phyloP scores from a whole-genome alignment of 2,888 invertebrate genomes.

The Lamellibrachia satsuma region DNA sequence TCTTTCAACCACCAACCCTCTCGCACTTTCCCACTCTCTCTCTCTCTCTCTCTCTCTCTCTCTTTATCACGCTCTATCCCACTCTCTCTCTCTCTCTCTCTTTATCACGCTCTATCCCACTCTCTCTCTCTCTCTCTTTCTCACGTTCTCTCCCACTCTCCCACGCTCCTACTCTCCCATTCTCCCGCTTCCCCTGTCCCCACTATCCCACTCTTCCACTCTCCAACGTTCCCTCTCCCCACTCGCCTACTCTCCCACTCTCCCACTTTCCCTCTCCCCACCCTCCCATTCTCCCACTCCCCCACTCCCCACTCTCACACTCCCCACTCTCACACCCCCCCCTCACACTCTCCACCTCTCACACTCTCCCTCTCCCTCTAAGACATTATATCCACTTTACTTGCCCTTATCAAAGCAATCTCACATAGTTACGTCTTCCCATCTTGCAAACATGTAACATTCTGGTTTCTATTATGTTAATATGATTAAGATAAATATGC shows the following conservation, averaged over 20 bases:
- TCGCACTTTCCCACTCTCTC: neutral
- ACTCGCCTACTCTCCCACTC: neutral
- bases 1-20: neutral
- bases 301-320: neutral
- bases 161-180: neutral
- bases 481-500: too few relatives aligned
- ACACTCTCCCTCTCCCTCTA: neutral
- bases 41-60: too few relatives aligned
- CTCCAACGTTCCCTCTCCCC: neutral
- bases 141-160: neutral
- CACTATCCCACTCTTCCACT: neutral
- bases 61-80: neutral
- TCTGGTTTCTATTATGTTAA: too few relatives aligned
- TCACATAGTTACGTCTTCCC: too few relatives aligned
- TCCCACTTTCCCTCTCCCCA: neutral
- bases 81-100: neutral
- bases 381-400: neutral
- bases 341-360: neutral
- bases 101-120: neutral
- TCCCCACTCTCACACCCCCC: neutral
- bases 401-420: too few relatives aligned
- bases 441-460: too few relatives aligned
- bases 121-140: neutral
- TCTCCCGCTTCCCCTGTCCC: neutral
- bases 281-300: neutral